Conservation (phyloP, 2,888 invertebrate species). For the Melipona beecheii region DNA sequence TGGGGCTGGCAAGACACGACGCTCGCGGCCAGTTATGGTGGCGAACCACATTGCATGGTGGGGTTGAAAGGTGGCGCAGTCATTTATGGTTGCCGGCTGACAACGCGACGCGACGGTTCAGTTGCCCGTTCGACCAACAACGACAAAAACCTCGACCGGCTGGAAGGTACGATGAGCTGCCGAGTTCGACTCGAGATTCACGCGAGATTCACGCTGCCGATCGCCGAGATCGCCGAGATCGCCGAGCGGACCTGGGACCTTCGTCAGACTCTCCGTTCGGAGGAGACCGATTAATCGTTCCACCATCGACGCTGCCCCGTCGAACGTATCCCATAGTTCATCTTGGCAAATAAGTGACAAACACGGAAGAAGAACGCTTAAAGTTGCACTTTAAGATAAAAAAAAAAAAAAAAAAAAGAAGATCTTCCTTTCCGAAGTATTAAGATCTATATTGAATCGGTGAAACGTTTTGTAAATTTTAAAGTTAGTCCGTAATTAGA, state of each 20-base stretch:
- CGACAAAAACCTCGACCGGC: slow-evolving; percentile 24
- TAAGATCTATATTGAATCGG: no score
- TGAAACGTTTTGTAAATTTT: no score
- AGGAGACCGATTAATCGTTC: neutral
- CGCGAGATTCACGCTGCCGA: no score
- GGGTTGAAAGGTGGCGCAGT: slow-evolving; percentile 73
- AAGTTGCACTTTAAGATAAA: no score
- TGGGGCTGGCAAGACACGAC: slow-evolving; percentile 54
- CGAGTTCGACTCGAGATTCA: neutral
- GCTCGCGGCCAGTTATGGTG: slow-evolving; percentile 61
- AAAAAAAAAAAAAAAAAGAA: no score
- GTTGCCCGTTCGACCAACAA: slow-evolving; percentile 50
- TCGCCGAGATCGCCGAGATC: neutral
- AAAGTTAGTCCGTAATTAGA: no score
- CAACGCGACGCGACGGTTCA: slow-evolving; percentile 55
- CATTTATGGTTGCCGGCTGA: slow-evolving; percentile 69
- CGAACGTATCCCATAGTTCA: no score
- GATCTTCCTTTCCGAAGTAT: no score
- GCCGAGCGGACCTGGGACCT: neutral
- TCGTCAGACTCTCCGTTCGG: neutral
- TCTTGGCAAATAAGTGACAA: no score
- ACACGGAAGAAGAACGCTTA: no score
- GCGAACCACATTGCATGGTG: slow-evolving; percentile 66
- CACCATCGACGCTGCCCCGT: neutral
- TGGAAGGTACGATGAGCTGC: neutral